A percentile compares a stretch with the other conserved stretches of the same genome.
phyloP scores from a whole-genome alignment of 2,888 invertebrate species.

The Spatulosminthurus flaviceps region DNA sequence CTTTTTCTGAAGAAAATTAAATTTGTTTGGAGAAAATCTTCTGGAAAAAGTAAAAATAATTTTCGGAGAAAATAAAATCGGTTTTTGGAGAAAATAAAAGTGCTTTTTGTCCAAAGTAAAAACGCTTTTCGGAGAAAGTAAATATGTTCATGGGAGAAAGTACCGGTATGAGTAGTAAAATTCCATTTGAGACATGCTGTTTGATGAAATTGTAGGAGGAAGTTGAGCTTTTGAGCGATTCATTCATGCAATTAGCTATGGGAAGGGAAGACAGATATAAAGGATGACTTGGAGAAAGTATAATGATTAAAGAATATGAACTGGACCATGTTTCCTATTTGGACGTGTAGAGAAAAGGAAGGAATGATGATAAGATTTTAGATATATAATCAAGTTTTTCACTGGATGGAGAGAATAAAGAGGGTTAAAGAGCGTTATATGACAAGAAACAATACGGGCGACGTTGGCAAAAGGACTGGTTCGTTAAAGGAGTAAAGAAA shows the following conservation, averaged over 20 bases:
- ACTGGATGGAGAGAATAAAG: neutral
- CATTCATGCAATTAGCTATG: neutral
- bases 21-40: no score
- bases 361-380: no score
- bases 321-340: no score
- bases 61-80: no score
- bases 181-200: neutral
- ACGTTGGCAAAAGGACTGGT: slow-evolving; percentile 9
- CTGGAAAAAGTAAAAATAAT: no score
- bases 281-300: neutral
- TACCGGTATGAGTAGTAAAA: neutral
- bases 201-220: no score
- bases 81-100: no score
- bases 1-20: no score
- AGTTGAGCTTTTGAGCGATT: neutral
- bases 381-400: no score
- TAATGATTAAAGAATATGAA: neutral
- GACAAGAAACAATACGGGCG: slow-evolving; percentile 22
- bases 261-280: neutral
- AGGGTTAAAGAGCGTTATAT: neutral
- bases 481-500: slow-evolving; percentile 22
- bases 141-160: no score
- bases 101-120: no score
- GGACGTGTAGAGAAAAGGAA: neutral
- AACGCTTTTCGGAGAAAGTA: no score